A percentile compares a stretch with the other conserved stretches of the same genome.
Evolutionary conservation across 2,797 vertebrate species (phyloP).

Genomic region (Hypotaenidia philippensis): DNA sequence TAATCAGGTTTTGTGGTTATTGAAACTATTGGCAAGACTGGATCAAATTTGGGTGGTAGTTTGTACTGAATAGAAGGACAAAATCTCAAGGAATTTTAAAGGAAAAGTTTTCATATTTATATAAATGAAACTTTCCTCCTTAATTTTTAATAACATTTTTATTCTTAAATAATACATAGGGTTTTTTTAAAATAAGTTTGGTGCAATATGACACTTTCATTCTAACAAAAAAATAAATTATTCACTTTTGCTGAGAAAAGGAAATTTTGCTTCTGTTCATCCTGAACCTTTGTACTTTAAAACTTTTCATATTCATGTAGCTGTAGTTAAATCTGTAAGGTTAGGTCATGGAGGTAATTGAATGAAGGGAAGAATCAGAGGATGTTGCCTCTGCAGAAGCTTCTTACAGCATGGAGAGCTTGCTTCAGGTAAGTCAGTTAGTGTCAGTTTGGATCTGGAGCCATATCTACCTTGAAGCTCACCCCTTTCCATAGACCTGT

Average conservation of each 20-base stretch:
- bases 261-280: background rate
- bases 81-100: background rate
- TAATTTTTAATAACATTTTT: background rate
- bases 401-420: background rate
- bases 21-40: constrained; percentile 36
- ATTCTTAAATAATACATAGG: background rate
- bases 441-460: background rate
- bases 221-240: background rate
- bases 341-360: background rate
- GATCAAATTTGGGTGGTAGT: constrained; percentile 39
- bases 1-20: constrained; percentile 21
- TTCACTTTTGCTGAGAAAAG: background rate
- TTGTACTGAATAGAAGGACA: background rate
- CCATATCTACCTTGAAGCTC: background rate
- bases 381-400: background rate
- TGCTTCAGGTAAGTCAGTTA: background rate
- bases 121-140: background rate
- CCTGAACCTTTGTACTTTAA: background rate
- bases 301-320: background rate
- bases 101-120: background rate
- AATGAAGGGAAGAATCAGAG: background rate
- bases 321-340: background rate
- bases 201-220: background rate
- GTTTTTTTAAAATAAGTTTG: background rate
- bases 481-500: background rate